Percentiles rank a stretch among this genome's conserved stretches.
Evolutionary conservation across 2,888 invertebrate genomes (phyloP).

Genomic region (Zootermopsis nevadensis): DNA sequence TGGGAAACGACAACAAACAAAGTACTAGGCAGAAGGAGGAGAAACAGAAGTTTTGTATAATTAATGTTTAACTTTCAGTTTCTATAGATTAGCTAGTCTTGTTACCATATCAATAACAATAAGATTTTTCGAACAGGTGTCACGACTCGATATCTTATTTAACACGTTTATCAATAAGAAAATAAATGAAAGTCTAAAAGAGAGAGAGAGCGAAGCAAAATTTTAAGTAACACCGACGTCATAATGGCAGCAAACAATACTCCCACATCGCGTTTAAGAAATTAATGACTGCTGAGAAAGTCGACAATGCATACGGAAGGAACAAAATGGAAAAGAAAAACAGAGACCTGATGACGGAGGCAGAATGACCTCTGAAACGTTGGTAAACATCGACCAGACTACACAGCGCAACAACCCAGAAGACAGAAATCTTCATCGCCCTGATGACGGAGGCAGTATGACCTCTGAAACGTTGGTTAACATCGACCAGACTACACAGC

Average conservation of each 20-base stretch:
- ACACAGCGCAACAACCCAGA: too few relatives aligned
- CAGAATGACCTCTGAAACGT: too few relatives aligned
- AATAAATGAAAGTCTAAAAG: neutral
- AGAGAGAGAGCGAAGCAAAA: neutral
- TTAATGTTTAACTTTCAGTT: neutral
- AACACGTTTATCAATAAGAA: neutral
- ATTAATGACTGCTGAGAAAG: neutral
- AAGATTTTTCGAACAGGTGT: neutral
- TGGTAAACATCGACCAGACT: too few relatives aligned
- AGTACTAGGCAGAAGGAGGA: neutral
- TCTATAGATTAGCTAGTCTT: neutral
- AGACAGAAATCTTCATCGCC: too few relatives aligned
- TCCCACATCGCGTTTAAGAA: conserved; percentile 38
- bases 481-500: too few relatives aligned
- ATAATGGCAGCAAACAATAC: conserved; percentile 34
- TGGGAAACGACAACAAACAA: neutral
- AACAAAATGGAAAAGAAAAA: neutral
- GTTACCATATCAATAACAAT: neutral
- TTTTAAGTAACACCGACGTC: neutral
- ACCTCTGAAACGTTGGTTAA: too few relatives aligned
- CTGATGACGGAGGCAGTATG: too few relatives aligned
- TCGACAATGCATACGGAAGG: neutral
- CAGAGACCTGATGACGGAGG: too few relatives aligned
- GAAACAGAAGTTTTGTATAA: neutral
- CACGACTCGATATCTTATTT: too few relatives aligned